Base-by-base conservation (phyloP, 2,888 invertebrate species). In the Chymomyza fuscimana region DNA sequence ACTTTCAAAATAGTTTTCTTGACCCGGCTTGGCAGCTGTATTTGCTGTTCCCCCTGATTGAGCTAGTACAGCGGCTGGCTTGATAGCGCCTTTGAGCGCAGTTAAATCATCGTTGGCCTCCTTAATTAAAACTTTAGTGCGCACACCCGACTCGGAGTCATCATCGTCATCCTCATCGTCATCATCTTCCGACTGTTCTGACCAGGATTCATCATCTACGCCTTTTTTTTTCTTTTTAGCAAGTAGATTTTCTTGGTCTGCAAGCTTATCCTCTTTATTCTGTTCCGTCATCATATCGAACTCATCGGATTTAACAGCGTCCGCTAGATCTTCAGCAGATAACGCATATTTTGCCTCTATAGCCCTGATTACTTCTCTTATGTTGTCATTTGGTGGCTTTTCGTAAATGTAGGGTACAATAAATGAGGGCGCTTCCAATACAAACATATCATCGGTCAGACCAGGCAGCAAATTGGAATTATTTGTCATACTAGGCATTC, bases 381-480 rank as follows among this genome's bases (percentile, higher is more conserved):
- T 94, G 69, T 95, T 95, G 85, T 95, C 95, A 5, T 95, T 91
- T 1, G 97, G 96, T 10, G 97, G 96, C 90, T 97, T 97, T 90
- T 97, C 97, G 92, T 97, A 97, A 25, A 97, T 96, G 90, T 97
- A 97, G 61, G 97, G 97, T 80, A 97, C 97, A 89, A 97, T 97
- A 89, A 97, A 97, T 25, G 97, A 97, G 6, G 97, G 97, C 36
- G 97, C 97, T 92, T 97, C 97, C 10, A 97, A 95, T 12, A 97
- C 97, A 91, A 96, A 97, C 96, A 97, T 97, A 85, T 97, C 97
- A 90, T 97, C 97, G 22, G 97, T 97, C 29, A 97, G 91, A 7
- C 96, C 96, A 0, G 97, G 97, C 81, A 97, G 91, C 76, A 97
- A 94, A 50, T 94, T 94, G 52, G 95, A 93, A 91, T 89, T 94